These are phyloP conservation scores for Stenchaetothrips biformis DNA, from an alignment of 2,888 invertebrate genomes.

Conservation along the genomic window DNA sequence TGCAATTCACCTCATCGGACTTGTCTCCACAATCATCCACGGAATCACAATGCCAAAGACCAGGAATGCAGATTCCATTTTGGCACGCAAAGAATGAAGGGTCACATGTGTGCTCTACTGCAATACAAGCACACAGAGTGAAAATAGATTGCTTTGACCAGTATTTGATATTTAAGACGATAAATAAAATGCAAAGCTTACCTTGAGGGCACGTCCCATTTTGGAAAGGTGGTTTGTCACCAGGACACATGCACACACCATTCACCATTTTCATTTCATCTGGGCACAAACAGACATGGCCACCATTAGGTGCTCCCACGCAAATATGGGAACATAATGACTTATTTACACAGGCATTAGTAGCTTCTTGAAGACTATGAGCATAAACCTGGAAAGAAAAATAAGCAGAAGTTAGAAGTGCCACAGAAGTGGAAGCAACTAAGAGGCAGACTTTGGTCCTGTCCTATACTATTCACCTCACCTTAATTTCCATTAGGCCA, in stretches of 20 bases:
- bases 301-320: constrained; percentile 64
- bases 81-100: constrained; percentile 55
- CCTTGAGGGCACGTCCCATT: constrained; percentile 65
- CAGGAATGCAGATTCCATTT: constrained; percentile 56
- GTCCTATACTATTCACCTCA: constrained; percentile 37
- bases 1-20: constrained; percentile 56
- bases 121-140: constrained; percentile 4
- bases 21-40: constrained; percentile 63
- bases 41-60: constrained; percentile 59
- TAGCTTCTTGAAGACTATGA: constrained; percentile 68
- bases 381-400: constrained; percentile 56
- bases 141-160: not conserved
- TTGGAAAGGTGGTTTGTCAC: constrained; percentile 55
- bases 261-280: constrained; percentile 59
- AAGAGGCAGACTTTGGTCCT: too few relatives aligned
- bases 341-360: constrained; percentile 62
- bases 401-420: constrained; percentile 24
- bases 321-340: constrained; percentile 69
- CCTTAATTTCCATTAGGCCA: constrained; percentile 76
- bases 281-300: constrained; percentile 71
- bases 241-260: constrained; percentile 71
- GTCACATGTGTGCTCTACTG: constrained; percentile 55
- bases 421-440: not conserved
- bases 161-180: constrained; percentile 5
- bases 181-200: constrained; percentile 31